Base-by-base conservation (phyloP, 2,113 vertebrate genomes). In the Donacobius atricapilla region DNA sequence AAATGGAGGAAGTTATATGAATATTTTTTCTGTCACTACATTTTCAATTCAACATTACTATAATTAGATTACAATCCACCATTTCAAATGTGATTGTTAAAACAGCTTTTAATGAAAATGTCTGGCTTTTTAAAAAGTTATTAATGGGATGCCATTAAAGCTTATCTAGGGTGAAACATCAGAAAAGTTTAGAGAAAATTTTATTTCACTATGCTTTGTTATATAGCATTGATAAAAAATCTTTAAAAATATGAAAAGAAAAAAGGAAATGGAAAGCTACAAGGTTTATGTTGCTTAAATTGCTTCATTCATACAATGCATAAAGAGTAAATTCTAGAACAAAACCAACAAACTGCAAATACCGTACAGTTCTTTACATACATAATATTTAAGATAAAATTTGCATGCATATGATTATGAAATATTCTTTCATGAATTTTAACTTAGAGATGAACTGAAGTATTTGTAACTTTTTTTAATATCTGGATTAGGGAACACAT, bases 1-100 rank as follows among this genome's bases (percentile, higher is more conserved):
- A 95, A 97, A 97, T 94, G 72, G 91, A 96, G 57, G 87, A 93
- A 97, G 91, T 60, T 77, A 83, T 35, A 94, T 73, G 39, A 96
- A 66, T 85, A 93, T 76, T 87, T 76, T 94, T 85, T 86, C 86
- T 83, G 72, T 70, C 35, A 71, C 71, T 76, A 87, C 57, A 94
- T 93, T 94, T 93, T 97, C 73, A 76, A 73, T 45, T 83, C 89
- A 91, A 92, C 30, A 48, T 69, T 73, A 94, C 83, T 95, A 93
- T 86, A 86, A 58, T 91, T 56, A 89, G 19, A 93, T 80, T 90
- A 85, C 19, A 91, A 77, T 54, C 58, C 11, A 33, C 27, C 28
- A 22, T 94, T 72, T 92, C 51, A 91, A 89, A 48, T 86, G 22
- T 35, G n/a, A 88, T 90, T 94, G 54, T 31, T 53, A 72, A 95